Conservation (phyloP, 2,797 vertebrate genomes). For the Babyrousa celebensis region DNA sequence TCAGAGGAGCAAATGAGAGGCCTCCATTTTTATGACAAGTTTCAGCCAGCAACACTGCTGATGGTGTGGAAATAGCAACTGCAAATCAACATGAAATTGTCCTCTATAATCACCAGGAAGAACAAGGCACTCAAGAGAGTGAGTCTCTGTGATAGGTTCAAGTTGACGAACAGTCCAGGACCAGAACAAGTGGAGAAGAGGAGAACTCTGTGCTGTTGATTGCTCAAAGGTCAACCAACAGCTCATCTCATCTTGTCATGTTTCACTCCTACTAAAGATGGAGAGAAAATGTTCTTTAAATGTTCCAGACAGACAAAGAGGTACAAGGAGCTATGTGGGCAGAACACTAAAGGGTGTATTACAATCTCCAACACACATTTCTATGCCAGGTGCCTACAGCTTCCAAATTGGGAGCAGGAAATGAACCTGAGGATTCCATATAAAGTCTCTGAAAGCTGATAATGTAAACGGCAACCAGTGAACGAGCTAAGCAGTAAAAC, state of each 20-base stretch:
- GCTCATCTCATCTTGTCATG: slow-evolving; percentile 59
- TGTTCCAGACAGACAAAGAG: slow-evolving; percentile 63
- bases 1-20: slow-evolving; percentile 75
- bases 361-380: slow-evolving; percentile 30
- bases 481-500: slow-evolving; percentile 66
- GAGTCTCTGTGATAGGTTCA: slow-evolving; percentile 38
- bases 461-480: background rate
- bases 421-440: slow-evolving; percentile 21
- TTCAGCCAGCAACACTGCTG: slow-evolving; percentile 83
- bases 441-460: background rate
- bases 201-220: slow-evolving; percentile 6
- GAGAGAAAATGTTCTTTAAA: slow-evolving; percentile 78
- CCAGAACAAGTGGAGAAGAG: slow-evolving; percentile 44
- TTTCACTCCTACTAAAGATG: slow-evolving; percentile 73
- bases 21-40: slow-evolving; percentile 78
- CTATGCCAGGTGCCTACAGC: slow-evolving; percentile 25
- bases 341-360: slow-evolving; percentile 52
- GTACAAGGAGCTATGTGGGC: background rate
- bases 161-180: slow-evolving; percentile 72
- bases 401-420: slow-evolving; percentile 71
- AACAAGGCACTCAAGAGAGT: slow-evolving; percentile 64
- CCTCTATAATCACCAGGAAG: slow-evolving; percentile 75
- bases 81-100: slow-evolving; percentile 75
- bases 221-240: slow-evolving; percentile 70
- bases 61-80: slow-evolving; percentile 76